Conservation (phyloP, 2,113 vertebrate genomes). For the Gallinago media region DNA sequence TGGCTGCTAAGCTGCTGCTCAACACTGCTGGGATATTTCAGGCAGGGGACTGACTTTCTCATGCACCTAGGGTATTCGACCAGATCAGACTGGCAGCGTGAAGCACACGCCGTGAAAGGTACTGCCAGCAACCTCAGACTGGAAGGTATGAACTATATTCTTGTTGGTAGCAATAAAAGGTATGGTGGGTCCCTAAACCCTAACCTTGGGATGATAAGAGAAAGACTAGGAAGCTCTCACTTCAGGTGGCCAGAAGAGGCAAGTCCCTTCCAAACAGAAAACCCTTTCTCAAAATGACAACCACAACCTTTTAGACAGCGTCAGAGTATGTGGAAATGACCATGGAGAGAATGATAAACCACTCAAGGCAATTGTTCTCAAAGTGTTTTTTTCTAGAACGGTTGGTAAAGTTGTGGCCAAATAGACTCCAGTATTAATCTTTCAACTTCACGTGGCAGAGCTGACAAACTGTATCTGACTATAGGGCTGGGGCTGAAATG, state of each 20-base stretch:
- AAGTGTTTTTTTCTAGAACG: not conserved
- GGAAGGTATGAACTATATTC: not conserved
- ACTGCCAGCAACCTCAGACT: rapidly evolving
- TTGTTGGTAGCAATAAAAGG: not conserved
- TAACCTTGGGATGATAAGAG: not conserved
- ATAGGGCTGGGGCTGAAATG: not conserved
- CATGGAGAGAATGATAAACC: not conserved
- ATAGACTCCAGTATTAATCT: not conserved
- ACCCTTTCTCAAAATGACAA: not conserved
- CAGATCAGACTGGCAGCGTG: not conserved
- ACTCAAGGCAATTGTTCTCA: not conserved
- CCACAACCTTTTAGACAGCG: not conserved
- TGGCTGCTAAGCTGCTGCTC: not conserved
- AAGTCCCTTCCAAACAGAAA: not conserved
- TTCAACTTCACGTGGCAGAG: not conserved
- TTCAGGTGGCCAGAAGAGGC: not conserved
- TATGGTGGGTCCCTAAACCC: not conserved
- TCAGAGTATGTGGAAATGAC: not conserved
- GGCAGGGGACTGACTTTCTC: not conserved
- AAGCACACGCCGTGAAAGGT: not conserved
- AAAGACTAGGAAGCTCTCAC: not conserved
- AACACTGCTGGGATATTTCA: not conserved
- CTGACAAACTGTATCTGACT: not conserved
- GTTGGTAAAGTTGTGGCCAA: not conserved
- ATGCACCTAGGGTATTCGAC: not conserved